These are phyloP conservation scores for Holothuria glaberrima DNA, from an alignment of 35 echinoderm and acorn worm genomes.

Conservation along the genomic window DNA sequence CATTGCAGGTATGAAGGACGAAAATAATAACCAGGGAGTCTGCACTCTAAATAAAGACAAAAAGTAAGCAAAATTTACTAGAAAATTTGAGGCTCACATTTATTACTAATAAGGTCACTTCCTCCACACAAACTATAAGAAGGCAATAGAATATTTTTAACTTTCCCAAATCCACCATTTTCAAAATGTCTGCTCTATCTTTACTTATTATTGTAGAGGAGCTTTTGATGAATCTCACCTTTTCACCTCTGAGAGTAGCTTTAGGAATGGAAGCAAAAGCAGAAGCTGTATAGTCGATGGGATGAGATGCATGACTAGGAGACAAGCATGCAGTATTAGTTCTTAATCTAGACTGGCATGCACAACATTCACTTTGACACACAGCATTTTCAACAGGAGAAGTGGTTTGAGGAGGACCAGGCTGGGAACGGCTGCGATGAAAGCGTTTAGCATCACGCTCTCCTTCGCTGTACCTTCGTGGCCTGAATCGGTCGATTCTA, in stretches of 20 bases:
- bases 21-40: no score
- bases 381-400: not conserved
- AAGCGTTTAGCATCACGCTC: conserved; percentile 43
- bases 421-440: not conserved
- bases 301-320: not conserved
- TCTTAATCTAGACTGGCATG: conserved; percentile 17
- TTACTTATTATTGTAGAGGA: no score
- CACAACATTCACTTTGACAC: not conserved
- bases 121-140: no score
- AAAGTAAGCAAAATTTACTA: no score
- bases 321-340: not conserved
- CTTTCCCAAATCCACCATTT: no score
- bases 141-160: no score
- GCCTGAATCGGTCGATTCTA: conserved; percentile 9
- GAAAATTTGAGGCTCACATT: no score
- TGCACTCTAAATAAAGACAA: no score
- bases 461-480: conserved; percentile 41
- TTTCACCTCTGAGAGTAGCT: conserved; percentile 35
- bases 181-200: no score
- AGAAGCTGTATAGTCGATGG: conserved; percentile 12
- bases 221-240: conserved; percentile 9
- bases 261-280: conserved; percentile 33
- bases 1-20: no score
- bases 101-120: no score
- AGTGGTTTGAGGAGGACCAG: not conserved